These are phyloP conservation scores for Vesta saturnalis DNA, from an alignment of 2,888 invertebrate species.

Conservation along the genomic window DNA sequence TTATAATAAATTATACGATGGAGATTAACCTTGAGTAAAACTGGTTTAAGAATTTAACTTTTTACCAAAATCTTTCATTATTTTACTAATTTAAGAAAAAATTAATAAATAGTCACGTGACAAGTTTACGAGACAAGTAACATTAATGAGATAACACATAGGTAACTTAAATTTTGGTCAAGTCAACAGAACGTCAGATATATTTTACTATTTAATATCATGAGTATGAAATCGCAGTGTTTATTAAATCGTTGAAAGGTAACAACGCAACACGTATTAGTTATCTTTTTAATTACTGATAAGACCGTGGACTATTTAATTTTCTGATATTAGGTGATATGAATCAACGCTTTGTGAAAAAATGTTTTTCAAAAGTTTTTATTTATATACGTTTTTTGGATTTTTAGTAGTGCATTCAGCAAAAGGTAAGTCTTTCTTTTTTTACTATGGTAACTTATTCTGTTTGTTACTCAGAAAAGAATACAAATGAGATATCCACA, in stretches of 20 bases:
- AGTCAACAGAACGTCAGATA: no score
- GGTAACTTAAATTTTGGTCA: no score
- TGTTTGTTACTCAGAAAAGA: no score
- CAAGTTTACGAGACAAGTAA: no score
- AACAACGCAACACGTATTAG: background rate
- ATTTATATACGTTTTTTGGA: background rate
- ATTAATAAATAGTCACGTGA: no score
- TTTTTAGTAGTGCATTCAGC: background rate
- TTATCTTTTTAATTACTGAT: slow-evolving; percentile 1
- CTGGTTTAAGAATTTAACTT: background rate
- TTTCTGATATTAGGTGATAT: background rate
- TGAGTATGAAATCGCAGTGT: no score
- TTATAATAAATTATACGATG: no score
- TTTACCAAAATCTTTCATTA: background rate
- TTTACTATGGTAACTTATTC: background rate
- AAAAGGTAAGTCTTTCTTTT: background rate
- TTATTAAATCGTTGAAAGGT: background rate
- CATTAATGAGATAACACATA: no score
- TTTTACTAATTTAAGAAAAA: no score
- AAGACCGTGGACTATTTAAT: background rate
- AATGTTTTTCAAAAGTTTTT: background rate
- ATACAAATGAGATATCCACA: no score
- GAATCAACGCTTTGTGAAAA: background rate
- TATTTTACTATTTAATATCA: no score
- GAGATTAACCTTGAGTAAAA: background rate